Evolutionary conservation across 2,888 invertebrate genomes (phyloP).

Genomic region (Pteria penguin): DNA sequence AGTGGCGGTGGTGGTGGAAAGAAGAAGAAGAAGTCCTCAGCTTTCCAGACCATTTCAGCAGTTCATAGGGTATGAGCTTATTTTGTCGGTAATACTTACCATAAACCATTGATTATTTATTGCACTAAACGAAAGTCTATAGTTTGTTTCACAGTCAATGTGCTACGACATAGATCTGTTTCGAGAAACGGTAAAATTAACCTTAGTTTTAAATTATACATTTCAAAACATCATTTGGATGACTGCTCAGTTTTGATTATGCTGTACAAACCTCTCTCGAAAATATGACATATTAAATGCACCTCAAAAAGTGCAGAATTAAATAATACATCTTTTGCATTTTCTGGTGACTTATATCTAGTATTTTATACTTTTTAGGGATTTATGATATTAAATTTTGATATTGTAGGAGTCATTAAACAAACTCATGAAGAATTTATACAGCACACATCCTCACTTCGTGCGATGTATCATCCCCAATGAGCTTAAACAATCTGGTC

Average conservation of each 20-base stretch:
- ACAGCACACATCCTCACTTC: constrained; percentile 72
- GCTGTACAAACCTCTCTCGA: no score
- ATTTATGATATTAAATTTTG: no score
- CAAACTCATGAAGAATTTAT: constrained; percentile 88
- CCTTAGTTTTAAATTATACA: no score
- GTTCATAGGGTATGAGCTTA: constrained; percentile 89
- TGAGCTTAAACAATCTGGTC: constrained; percentile 82
- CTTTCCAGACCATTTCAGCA: constrained; percentile 99
- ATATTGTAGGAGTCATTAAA: constrained; percentile 84
- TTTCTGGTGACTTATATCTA: no score
- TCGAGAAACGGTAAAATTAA: no score
- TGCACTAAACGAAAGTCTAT: not conserved
- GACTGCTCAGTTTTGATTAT: no score
- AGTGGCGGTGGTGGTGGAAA: constrained; percentile 80
- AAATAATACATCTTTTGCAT: no score
- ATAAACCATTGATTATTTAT: not conserved
- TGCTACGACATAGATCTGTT: no score
- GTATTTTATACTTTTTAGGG: no score
- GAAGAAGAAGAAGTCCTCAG: constrained; percentile 97
- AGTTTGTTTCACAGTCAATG: not conserved
- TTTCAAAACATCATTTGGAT: no score
- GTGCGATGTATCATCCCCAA: constrained; percentile 99
- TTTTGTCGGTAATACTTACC: not conserved
- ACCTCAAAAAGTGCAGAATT: no score
- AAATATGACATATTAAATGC: no score